A percentile compares a stretch with the other conserved stretches of the same genome.
Conservation (phyloP, 1,140 invertebrate genomes). For the Gerris buenoi region DNA sequence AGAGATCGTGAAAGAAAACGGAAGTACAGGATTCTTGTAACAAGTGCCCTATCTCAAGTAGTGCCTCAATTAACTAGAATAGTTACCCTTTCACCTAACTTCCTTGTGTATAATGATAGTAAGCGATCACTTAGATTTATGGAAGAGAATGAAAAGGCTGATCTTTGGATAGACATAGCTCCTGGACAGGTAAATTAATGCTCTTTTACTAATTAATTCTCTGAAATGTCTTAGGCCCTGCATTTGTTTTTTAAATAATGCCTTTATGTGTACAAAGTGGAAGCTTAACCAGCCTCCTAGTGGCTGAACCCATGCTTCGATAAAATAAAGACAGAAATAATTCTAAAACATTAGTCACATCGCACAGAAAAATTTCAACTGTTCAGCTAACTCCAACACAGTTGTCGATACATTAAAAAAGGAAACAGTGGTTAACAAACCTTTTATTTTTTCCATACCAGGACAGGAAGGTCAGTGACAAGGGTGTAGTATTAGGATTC, state of each 20-base stretch:
- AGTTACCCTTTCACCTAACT: constrained; percentile 68
- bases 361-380: no score
- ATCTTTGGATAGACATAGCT: constrained; percentile 63
- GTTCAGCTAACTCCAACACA: no score
- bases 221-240: no score
- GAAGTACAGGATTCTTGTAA: constrained; percentile 42
- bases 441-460: no score
- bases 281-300: neutral
- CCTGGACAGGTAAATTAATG: constrained; percentile 39
- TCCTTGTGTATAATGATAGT: constrained; percentile 61
- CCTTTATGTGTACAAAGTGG: neutral
- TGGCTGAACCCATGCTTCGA: neutral
- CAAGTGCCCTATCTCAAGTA: constrained; percentile 44
- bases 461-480: no score
- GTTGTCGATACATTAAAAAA: no score
- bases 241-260: neutral
- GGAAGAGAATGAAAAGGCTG: constrained; percentile 69
- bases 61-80: constrained; percentile 65
- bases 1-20: constrained; percentile 46
- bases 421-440: no score
- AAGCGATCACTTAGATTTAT: constrained; percentile 55
- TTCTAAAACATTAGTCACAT: no score
- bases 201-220: no score
- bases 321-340: neutral
- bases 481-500: no score